Base-by-base conservation (phyloP, 2,888 invertebrate species). In the Spilosoma lubricipeda region DNA sequence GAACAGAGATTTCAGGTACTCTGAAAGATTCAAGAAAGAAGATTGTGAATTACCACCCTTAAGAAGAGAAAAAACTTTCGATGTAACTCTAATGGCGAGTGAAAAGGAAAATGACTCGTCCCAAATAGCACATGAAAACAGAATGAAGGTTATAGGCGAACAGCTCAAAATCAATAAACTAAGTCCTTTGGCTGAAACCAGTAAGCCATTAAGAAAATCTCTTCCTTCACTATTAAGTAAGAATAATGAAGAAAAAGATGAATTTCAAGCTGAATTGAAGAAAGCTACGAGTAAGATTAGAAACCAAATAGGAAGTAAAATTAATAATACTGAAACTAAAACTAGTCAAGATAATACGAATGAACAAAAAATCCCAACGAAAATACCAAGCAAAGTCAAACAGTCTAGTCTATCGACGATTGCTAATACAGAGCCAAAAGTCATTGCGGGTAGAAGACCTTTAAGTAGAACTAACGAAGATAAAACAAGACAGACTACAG, bases 241-340 rank as follows among this genome's bases (percentile, higher is more conserved):
- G 87, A 92, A 92, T 94, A 95, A 90, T 92, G 95, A 94, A 93
- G 95, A 94, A 94, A 95, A 95, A 92, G 95, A 95, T 91, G 95
- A 96, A 92, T 96, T 96, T 93, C 95, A 95, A 92, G 90, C 92
- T 73, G 96, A 96, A 92, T 91, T 96, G 52, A 95, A 94, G 84
- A 95, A 95, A 88, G 96, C 96, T 74, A 96, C 96, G 85, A 95
- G 89, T 94, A 96, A 93, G 85, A 93, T 96, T 91, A 95, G 94
- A 89, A 92, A 89, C 85, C 94, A 95, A 87, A 88, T 95, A 94
- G 93, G 93, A 82, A 92, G 84, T 94, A 94, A 93, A 93, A 84
- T 90, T 92, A 94, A 92, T 92, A 83, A 94, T 89, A 94, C 90
- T 92, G 92, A 92, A 91, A 93, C 89, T 84, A 94, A 92, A 94